Percentiles rank a stretch among this genome's conserved stretches.
These are phyloP conservation scores for Haemorhous mexicanus DNA, from an alignment of 2,113 vertebrate species.

Conservation along the genomic window DNA sequence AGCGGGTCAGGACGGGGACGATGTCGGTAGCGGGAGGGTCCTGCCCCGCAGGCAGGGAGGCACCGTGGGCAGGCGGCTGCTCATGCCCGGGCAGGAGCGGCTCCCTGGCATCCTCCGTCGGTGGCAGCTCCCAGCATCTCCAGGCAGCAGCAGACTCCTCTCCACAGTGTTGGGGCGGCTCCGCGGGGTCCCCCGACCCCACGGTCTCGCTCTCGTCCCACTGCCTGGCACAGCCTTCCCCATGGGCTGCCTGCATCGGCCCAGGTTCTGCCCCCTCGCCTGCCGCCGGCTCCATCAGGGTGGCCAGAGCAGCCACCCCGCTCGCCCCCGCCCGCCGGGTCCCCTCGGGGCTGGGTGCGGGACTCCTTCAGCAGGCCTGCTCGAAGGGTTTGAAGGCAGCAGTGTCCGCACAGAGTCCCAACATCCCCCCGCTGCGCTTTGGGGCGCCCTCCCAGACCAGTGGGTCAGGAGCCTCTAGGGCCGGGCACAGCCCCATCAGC, in stretches of 20 bases:
- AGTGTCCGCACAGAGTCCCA: fast-evolving
- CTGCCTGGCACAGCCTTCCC: neutral
- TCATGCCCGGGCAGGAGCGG: neutral
- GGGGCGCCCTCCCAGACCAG: neutral
- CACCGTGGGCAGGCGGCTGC: fast-evolving
- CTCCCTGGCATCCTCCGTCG: neutral
- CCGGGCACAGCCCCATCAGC: neutral
- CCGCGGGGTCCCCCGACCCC: neutral
- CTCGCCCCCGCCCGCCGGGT: fast-evolving
- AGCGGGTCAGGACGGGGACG: neutral
- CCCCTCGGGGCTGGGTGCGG: neutral
- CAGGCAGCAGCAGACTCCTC: fast-evolving
- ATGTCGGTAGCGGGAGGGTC: neutral
- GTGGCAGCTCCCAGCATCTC: neutral
- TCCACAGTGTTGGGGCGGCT: fast-evolving
- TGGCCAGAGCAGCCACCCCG: fast-evolving
- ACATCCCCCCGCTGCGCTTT: fast-evolving
- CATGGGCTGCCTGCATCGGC: neutral
- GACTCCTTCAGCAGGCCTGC: neutral
- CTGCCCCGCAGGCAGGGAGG: neutral
- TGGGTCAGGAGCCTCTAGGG: neutral
- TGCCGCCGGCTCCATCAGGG: neutral
- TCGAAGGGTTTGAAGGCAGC: neutral
- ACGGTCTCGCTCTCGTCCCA: fast-evolving
- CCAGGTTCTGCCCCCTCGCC: neutral